Percentiles rank a stretch among this genome's conserved stretches.
Evolutionary conservation across 2,797 vertebrate species (phyloP).

Genomic region (Thamnophis elegans): DNA sequence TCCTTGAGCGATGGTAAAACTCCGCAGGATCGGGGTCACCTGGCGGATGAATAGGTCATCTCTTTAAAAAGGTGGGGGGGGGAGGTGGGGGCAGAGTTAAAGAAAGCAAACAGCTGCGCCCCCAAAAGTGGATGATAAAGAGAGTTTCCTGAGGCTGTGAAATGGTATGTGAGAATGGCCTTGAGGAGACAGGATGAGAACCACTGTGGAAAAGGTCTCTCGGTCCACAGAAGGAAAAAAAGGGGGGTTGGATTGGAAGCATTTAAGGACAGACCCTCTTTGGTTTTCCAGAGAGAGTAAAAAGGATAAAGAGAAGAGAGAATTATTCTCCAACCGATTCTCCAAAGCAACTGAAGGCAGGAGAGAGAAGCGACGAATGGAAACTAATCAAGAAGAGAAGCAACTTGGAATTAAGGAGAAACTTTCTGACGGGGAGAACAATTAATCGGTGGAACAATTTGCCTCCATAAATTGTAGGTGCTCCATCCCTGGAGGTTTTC

Average conservation of each 20-base stretch:
- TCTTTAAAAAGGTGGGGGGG: background rate
- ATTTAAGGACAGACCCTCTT: background rate
- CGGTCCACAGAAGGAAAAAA: background rate
- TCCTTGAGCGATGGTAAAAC: background rate
- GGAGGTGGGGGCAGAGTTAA: background rate
- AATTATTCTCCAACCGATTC: background rate
- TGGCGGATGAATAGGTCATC: background rate
- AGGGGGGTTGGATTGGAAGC: background rate
- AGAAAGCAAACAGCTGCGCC: background rate
- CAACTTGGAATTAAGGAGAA: too few relatives aligned
- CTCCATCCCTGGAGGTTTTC: too few relatives aligned
- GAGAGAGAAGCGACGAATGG: too few relatives aligned
- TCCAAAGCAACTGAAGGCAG: too few relatives aligned
- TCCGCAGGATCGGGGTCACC: background rate
- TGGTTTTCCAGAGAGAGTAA: background rate
- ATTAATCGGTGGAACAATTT: too few relatives aligned
- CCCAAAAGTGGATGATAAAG: background rate
- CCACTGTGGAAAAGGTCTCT: background rate
- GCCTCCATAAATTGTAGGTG: too few relatives aligned
- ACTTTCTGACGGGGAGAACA: too few relatives aligned
- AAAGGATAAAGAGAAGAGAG: background rate
- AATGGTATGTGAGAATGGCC: background rate
- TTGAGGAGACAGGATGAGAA: background rate
- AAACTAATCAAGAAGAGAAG: too few relatives aligned
- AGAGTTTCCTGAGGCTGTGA: background rate